These are phyloP conservation scores for Mercenaria mercenaria DNA, from an alignment of 1,140 invertebrate genomes.

Conservation along the genomic window DNA sequence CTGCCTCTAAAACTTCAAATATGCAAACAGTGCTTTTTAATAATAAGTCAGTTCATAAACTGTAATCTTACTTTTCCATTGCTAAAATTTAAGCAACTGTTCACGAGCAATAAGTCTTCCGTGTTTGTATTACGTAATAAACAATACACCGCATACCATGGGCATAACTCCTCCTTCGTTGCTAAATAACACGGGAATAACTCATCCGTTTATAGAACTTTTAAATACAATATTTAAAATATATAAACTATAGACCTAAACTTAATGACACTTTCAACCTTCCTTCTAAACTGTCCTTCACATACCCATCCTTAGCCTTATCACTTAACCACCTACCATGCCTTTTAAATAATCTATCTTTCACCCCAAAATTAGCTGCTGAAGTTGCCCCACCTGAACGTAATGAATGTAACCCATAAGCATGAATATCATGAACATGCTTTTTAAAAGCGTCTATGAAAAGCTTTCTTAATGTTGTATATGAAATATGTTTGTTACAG, in stretches of 20 bases:
- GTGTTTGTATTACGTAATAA: no score
- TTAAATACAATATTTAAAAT: not conserved
- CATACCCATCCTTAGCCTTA: conserved; percentile 26
- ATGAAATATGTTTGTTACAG: not conserved
- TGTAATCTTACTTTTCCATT: no score
- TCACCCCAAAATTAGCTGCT: not conserved
- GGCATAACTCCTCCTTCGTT: no score
- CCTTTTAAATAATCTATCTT: not conserved
- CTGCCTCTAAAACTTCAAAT: no score
- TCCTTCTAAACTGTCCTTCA: conserved; percentile 17
- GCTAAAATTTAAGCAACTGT: no score
- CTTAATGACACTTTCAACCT: conserved; percentile 15
- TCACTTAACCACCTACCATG: conserved; percentile 31
- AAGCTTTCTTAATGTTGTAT: not conserved
- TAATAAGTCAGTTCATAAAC: no score
- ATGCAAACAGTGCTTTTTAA: no score
- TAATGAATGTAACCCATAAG: not conserved
- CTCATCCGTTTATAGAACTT: no score
- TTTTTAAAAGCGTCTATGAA: not conserved
- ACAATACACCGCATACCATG: no score
- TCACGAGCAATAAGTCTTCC: no score
- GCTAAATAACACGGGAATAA: not conserved
- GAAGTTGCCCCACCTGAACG: not conserved
- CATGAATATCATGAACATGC: not conserved
- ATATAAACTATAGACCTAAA: conserved; percentile 32